Conservation (phyloP, 2,888 invertebrate species). For the Balanococcus diminutus region DNA sequence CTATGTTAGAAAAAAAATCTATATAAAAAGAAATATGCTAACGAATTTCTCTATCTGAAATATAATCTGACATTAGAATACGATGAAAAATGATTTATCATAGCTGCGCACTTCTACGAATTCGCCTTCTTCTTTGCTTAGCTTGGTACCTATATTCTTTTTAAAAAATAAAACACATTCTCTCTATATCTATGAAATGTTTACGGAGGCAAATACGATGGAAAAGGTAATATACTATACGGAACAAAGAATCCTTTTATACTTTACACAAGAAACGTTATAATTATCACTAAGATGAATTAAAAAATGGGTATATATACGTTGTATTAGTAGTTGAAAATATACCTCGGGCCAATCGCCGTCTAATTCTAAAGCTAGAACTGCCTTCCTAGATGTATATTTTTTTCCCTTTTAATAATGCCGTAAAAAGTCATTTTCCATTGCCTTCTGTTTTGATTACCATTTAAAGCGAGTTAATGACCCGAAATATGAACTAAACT, state of each 20-base stretch:
- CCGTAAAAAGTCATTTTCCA: slow-evolving; percentile 55
- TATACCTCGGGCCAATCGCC: slow-evolving; percentile 54
- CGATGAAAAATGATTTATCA: slow-evolving; percentile 55
- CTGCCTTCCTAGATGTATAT: slow-evolving; percentile 48
- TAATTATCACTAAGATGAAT: slow-evolving; percentile 55
- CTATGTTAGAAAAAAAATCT: slow-evolving; percentile 37
- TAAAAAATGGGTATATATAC: slow-evolving; percentile 52
- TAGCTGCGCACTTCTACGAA: slow-evolving; percentile 53
- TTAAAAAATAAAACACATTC: slow-evolving; percentile 44
- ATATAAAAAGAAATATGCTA: slow-evolving; percentile 55
- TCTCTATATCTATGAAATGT: slow-evolving; percentile 49
- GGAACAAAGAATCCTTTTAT: slow-evolving; percentile 55
- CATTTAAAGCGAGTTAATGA: slow-evolving; percentile 56
- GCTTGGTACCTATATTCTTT: slow-evolving; percentile 42
- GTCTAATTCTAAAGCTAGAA: slow-evolving; percentile 53
- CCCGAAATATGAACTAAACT: slow-evolving; percentile 55
- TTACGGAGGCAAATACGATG: slow-evolving; percentile 48
- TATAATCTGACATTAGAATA: slow-evolving; percentile 55
- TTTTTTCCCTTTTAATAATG: slow-evolving; percentile 48
- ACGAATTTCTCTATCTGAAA: slow-evolving; percentile 55
- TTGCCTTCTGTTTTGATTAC: slow-evolving; percentile 54
- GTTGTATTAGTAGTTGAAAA: slow-evolving; percentile 53
- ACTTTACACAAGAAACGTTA: slow-evolving; percentile 55
- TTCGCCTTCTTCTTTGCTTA: slow-evolving; percentile 47
- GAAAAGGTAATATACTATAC: slow-evolving; percentile 41